These are phyloP conservation scores for Acanthaster planci DNA, from an alignment of 35 echinoderm and acorn worm genomes.

Conservation along the genomic window DNA sequence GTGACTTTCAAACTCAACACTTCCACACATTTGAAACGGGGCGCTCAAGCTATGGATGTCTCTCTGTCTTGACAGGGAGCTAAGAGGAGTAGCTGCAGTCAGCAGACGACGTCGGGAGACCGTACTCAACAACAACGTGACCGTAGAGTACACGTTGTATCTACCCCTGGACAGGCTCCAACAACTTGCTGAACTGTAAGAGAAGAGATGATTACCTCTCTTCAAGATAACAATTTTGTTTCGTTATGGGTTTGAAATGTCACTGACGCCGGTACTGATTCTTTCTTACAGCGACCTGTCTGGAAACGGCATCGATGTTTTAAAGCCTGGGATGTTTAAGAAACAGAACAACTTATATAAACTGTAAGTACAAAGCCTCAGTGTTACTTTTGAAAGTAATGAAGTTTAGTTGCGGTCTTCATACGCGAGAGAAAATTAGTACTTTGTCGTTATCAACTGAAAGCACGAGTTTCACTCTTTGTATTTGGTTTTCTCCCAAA, in stretches of 20 bases:
- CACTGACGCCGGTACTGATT: no score
- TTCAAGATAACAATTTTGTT: no score
- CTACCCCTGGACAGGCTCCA: slow-evolving; percentile 14
- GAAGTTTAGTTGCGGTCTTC: no score
- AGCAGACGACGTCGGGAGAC: neutral
- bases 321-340: slow-evolving; percentile 41
- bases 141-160: slow-evolving; percentile 34
- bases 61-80: slow-evolving; percentile 15
- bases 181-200: slow-evolving; percentile 53
- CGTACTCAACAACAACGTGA: slow-evolving; percentile 22
- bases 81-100: slow-evolving; percentile 12
- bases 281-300: slow-evolving; percentile 67
- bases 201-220: no score
- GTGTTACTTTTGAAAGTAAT: no score
- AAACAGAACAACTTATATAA: slow-evolving; percentile 55
- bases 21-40: no score
- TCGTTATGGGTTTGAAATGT: no score
- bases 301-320: slow-evolving; percentile 36
- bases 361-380: slow-evolving; percentile 51
- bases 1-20: no score
- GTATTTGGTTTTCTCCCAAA: neutral
- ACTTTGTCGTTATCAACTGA: no score
- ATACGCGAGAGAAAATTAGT: no score
- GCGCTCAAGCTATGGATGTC: no score
- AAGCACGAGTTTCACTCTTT: no score